Conservation (phyloP, 2,113 vertebrate species). For the Neofelis nebulosa region DNA sequence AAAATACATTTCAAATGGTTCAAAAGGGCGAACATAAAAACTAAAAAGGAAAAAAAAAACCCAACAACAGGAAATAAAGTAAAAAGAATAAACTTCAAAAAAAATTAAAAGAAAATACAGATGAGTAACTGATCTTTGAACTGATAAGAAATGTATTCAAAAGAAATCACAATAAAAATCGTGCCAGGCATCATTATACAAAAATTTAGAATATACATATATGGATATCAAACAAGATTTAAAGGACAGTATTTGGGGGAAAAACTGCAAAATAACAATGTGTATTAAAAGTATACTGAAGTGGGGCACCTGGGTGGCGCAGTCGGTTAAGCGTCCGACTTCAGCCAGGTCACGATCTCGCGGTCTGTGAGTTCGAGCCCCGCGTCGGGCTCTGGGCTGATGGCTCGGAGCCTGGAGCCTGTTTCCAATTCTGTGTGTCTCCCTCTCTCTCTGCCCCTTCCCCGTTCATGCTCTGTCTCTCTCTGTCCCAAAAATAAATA, state of each 20-base stretch:
- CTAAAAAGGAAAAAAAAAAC: neutral
- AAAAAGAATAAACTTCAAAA: conserved; percentile 2
- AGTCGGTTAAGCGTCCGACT: no score
- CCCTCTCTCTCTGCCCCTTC: no score
- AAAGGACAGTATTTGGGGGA: neutral
- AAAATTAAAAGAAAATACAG: neutral
- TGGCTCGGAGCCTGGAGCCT: no score
- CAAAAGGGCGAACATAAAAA: neutral
- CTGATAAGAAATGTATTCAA: neutral
- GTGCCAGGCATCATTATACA: neutral
- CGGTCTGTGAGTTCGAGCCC: no score
- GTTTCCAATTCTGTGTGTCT: no score
- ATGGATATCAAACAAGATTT: neutral
- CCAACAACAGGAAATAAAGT: neutral
- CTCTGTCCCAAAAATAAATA: no score
- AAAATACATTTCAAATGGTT: conserved; percentile 35
- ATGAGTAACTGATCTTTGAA: neutral
- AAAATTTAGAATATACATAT: neutral
- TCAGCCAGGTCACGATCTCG: no score
- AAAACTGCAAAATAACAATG: neutral
- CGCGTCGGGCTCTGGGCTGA: no score
- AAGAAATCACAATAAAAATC: neutral
- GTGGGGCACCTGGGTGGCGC: no score
- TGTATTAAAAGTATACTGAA: neutral
- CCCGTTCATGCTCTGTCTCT: no score